Evolutionary conservation across 2,888 invertebrate species (phyloP), one percentile per base, ranked within the genome.

Genomic region (Aelia acuminata): DNA sequence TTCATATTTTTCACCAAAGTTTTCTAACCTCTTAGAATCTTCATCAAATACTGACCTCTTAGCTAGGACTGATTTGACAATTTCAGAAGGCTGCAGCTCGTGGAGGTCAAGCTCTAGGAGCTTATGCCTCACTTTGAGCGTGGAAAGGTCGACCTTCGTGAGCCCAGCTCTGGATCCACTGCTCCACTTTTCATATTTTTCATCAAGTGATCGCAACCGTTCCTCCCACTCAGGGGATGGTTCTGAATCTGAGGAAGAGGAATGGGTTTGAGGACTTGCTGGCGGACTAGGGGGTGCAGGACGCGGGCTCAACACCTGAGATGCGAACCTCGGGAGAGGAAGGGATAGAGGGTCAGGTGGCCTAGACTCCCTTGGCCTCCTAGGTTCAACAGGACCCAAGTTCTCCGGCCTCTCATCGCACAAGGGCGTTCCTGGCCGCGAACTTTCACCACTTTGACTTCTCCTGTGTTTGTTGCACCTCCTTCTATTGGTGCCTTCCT

Each of bases 41-140:
- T 98, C 98, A 92, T 99, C 99, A 92, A 99, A 98, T 88, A 99
- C 97, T 87, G 98, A 98, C 90, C 96, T 95, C 92, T 97, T 97
- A 10, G 98, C 97, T 91, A 98, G 94, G 91, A 99, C 94, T 43
- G 97, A 97, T 91, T 97, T 97, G 63, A 98, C 97, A 91, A 98
- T 98, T 91, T 98, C 98, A 43, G 98, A 98, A 0, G 98, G 98
- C 92, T 98, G 97, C 89, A 96, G 94, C 91, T 96, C 96, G 91
- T 95, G 95, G 89, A 96, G 94, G 92, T 97, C 96, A 89, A 97
- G 93, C 91, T 97, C 96, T 75, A 97, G 94, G 88, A 97, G 94
- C 91, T 96, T 95, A 91, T 96, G 96, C 35, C 95, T 94, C 53
- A 95, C 94, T 90, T 94, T 94, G 90, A 94, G 93, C 89, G 93